phyloP scores from a whole-genome alignment of 1,140 invertebrate genomes.

The Nymphalis io region DNA sequence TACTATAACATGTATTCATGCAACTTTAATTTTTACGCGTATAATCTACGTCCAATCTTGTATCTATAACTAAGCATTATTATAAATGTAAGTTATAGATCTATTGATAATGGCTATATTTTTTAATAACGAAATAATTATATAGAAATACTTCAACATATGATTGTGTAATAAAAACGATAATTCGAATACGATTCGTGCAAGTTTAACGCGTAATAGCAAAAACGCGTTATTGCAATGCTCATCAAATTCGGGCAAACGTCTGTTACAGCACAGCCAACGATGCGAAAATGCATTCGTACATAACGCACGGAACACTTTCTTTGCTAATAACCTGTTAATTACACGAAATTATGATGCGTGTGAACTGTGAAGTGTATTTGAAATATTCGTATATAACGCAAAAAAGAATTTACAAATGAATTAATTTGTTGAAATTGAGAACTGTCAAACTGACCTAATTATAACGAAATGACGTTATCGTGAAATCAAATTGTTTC shows the following conservation, averaged over 20 bases:
- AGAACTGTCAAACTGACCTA: too few species aligned
- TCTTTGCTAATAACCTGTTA: constrained; percentile 40
- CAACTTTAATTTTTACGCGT: too few species aligned
- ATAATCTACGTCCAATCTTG: too few species aligned
- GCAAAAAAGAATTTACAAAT: neutral
- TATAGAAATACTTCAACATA: constrained; percentile 10
- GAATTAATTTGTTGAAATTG: too few species aligned
- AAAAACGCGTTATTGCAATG: constrained; percentile 38
- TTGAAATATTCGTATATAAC: neutral
- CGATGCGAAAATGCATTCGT: constrained; percentile 35
- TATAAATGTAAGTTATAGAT: neutral
- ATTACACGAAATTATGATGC: constrained; percentile 43
- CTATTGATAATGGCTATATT: neutral
- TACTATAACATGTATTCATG: too few species aligned
- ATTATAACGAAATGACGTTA: too few species aligned
- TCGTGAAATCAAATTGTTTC: too few species aligned
- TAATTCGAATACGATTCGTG: constrained; percentile 28
- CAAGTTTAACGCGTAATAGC: constrained; percentile 38
- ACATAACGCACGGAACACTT: constrained; percentile 49
- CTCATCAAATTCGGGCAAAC: constrained; percentile 44
- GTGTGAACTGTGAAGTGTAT: constrained; percentile 8
- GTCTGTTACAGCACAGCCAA: constrained; percentile 38
- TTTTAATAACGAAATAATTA: neutral
- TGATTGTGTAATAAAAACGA: constrained; percentile 23
- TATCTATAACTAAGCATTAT: too few species aligned